Conservation (phyloP, 1,140 invertebrate species). For the Hyles euphorbiae region DNA sequence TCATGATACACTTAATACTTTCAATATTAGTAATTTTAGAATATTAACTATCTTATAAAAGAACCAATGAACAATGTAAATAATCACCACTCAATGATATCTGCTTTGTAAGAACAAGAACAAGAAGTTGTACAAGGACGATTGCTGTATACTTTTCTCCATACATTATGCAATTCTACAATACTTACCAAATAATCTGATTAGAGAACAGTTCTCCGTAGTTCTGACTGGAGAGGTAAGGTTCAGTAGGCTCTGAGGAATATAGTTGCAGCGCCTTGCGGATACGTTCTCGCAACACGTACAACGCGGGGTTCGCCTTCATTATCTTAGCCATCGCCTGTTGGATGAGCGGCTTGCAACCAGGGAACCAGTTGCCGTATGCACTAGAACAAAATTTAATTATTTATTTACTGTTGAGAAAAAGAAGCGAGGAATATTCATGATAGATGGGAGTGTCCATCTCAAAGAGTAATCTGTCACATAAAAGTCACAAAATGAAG, state of each 20-base stretch:
- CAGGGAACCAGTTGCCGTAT: slow-evolving; percentile 99
- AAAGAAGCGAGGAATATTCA: too few relatives aligned
- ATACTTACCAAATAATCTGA: slow-evolving; percentile 96
- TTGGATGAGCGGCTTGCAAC: slow-evolving; percentile 98
- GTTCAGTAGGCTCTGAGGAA: slow-evolving; percentile 99
- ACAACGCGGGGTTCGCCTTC: slow-evolving; percentile 99
- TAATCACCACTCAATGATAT: too few relatives aligned
- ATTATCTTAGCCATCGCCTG: slow-evolving; percentile 99
- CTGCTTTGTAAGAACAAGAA: not conserved
- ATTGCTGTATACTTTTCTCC: too few relatives aligned
- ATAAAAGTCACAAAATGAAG: too few relatives aligned
- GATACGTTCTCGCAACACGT: slow-evolving; percentile 97
- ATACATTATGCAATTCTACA: slow-evolving; percentile 4
- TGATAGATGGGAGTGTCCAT: too few relatives aligned
- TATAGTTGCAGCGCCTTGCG: slow-evolving; percentile 98
- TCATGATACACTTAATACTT: too few relatives aligned
- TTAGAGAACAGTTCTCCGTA: slow-evolving; percentile 99
- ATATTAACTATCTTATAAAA: too few relatives aligned
- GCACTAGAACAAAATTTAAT: slow-evolving; percentile 77
- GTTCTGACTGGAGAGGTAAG: slow-evolving; percentile 98
- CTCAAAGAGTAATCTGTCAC: too few relatives aligned
- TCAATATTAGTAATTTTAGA: too few relatives aligned
- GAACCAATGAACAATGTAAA: too few relatives aligned
- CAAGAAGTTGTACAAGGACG: too few relatives aligned
- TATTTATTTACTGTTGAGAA: too few relatives aligned